A percentile compares a stretch with the other conserved stretches of the same genome.
These are phyloP conservation scores for Cecidostiba fungosa DNA, from an alignment of 2,888 invertebrate genomes.

Conservation along the genomic window DNA sequence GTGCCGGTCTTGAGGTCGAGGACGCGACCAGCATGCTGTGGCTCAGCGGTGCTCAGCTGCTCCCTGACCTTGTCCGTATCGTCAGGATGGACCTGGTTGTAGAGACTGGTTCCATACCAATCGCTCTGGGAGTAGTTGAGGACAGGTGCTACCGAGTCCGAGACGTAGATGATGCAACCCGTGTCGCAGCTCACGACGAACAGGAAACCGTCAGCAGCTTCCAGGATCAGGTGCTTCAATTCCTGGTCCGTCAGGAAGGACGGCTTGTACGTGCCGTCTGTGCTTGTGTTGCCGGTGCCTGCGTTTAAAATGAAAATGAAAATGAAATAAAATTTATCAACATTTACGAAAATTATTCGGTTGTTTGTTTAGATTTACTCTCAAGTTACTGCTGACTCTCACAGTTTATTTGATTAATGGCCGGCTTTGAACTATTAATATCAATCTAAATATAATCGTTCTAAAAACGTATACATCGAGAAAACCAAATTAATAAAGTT, in stretches of 20 bases:
- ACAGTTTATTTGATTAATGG: too few relatives aligned
- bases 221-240: constrained; percentile 98
- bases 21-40: constrained; percentile 96
- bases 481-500: too few relatives aligned
- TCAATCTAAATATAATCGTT: too few relatives aligned
- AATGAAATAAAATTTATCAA: too few relatives aligned
- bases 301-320: constrained; percentile 55
- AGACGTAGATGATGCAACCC: constrained; percentile 98
- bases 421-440: too few relatives aligned
- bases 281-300: constrained; percentile 98
- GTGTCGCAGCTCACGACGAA: constrained; percentile 98
- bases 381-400: too few relatives aligned
- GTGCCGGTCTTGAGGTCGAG: constrained; percentile 99
- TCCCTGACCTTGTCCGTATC: constrained; percentile 98
- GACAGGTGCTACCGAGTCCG: constrained; percentile 98
- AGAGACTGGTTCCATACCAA: constrained; percentile 98
- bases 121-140: constrained; percentile 98
- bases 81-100: constrained; percentile 98
- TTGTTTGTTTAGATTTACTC: too few relatives aligned
- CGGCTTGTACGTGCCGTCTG: constrained; percentile 98
- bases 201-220: constrained; percentile 99
- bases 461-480: too few relatives aligned
- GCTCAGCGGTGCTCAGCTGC: constrained; percentile 98
- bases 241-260: constrained; percentile 99
- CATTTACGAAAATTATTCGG: too few relatives aligned